phyloP scores from a whole-genome alignment of 2,113 vertebrate species.

The Spheniscus mendiculus region DNA sequence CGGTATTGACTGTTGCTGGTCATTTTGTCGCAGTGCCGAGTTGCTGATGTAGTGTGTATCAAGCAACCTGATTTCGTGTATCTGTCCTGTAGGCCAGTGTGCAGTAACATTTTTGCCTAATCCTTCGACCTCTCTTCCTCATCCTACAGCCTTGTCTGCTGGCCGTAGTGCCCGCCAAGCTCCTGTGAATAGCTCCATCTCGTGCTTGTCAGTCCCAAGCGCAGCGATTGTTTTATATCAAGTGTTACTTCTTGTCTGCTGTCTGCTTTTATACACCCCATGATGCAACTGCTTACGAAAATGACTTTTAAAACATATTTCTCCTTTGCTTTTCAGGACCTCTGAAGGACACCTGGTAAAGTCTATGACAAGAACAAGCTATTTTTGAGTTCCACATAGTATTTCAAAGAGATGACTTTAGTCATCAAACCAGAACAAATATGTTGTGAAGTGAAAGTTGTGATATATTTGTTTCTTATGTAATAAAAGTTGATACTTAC shows the following conservation, averaged over 20 bases:
- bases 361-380: constrained; percentile 71
- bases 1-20: neutral
- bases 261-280: neutral
- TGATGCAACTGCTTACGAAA: neutral
- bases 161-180: neutral
- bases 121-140: neutral
- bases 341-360: constrained; percentile 77
- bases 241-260: neutral
- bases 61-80: neutral
- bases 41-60: neutral
- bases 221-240: neutral
- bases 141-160: neutral
- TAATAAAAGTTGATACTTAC: constrained; percentile 89
- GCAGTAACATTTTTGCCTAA: neutral
- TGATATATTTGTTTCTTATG: constrained; percentile 83
- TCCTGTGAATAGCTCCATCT: neutral
- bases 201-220: neutral
- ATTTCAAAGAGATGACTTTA: constrained; percentile 84
- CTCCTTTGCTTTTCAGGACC: constrained; percentile 80
- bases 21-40: neutral
- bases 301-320: neutral
- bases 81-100: neutral
- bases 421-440: constrained; percentile 83
- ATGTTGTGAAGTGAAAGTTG: constrained; percentile 82
- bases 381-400: constrained; percentile 83